Evolutionary conservation across 2,113 vertebrate genomes (phyloP).

Genomic region (Hippocampus zosterae): DNA sequence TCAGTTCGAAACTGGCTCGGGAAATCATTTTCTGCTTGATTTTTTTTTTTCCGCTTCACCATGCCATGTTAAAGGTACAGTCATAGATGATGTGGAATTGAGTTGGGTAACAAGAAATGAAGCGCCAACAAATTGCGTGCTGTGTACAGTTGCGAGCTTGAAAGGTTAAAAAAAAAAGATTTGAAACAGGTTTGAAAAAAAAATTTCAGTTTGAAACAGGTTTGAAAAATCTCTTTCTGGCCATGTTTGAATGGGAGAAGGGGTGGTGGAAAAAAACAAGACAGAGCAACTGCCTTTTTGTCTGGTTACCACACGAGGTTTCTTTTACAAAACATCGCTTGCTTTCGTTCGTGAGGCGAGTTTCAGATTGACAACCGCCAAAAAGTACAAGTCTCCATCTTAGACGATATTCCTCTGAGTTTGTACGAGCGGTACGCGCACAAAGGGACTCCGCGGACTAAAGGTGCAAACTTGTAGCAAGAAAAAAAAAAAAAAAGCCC

Average conservation of each 20-base stretch:
- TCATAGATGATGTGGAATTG: not conserved
- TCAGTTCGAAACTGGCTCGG: not conserved
- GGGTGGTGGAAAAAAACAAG: too few relatives aligned
- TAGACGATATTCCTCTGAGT: not conserved
- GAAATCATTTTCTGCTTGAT: not conserved
- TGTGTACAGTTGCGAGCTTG: not conserved
- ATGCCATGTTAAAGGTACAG: not conserved
- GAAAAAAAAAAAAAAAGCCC: constrained; percentile 10
- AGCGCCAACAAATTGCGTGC: not conserved
- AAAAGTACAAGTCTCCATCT: not conserved
- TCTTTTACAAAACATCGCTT: not conserved
- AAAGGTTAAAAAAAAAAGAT: not conserved
- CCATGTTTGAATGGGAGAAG: not conserved
- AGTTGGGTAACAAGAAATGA: too few relatives aligned
- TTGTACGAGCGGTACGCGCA: not conserved
- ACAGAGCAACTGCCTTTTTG: too few relatives aligned
- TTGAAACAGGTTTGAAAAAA: too few relatives aligned
- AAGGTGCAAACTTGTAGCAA: not conserved
- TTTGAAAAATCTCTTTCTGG: not conserved
- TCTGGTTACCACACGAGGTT: too few relatives aligned
- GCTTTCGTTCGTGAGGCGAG: not conserved
- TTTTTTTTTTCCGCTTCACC: not conserved
- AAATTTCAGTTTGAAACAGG: not conserved
- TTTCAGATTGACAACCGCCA: not conserved
- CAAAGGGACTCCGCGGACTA: not conserved